Evolutionary conservation across 2,888 invertebrate species (phyloP), one percentile per base, ranked within the genome.

Genomic region (Hyppa rectilinea): DNA sequence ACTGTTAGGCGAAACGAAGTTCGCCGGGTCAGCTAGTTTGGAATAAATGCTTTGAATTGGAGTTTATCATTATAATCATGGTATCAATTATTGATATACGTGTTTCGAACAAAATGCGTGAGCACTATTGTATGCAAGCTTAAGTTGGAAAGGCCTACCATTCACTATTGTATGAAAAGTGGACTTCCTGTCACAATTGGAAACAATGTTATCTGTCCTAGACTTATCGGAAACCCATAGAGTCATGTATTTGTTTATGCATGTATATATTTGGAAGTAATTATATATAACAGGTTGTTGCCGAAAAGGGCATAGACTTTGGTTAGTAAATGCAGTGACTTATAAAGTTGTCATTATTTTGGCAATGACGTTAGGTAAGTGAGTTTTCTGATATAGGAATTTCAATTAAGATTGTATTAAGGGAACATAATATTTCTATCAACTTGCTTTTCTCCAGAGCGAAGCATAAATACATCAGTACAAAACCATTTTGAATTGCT

Each of bases 151-250:
- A 38, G 12, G 2, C 3, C 31, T n/a, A 10, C 2, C n/a, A n/a
- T n/a, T n/a, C 17, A 10, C 12, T 34, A 50, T 34, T 47, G 1
- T 74, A 29, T 53, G 2, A 23, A 14, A 23, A 43, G 29, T 10
- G 12, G 3, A 47, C 10, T 45, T 38, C 38, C 26, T 53, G n/a
- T 45, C 12, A 14, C 31, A 47, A 26, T 29, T 36, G 1, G 20
- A 45, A 38, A 73, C 45, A 62, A 40, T 71, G 45, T 12, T 34
- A 73, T 45, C 62, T 62, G 4, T 38, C 6, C 2, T 7, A 31
- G 23, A 6, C n/a, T 26, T 31, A 73, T n/a, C 17, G 38, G 31
- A n/a, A 38, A 4, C 6, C 2, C 0, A 38, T 7, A 29, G 3
- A 26, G 23, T 20, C 4, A 29, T 17, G 12, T n/a, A 3, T 2